These are phyloP conservation scores for Arremon brunneinucha DNA, from an alignment of 2,797 vertebrate species.

Conservation along the genomic window DNA sequence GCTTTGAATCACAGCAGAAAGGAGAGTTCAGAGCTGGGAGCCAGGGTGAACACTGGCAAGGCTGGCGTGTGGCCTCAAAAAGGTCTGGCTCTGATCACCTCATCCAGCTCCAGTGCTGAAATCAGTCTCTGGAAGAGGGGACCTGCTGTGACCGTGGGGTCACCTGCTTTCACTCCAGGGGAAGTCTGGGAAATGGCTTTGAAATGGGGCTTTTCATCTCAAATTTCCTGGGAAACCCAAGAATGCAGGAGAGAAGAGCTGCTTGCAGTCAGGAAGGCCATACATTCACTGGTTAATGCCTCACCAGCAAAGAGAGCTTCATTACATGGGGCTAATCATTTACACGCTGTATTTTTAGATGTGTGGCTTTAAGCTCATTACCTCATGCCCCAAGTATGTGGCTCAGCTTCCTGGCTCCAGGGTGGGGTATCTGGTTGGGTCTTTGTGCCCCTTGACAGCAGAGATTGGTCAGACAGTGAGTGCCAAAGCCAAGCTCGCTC, in stretches of 20 bases:
- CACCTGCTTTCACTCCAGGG: background rate
- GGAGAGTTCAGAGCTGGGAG: accelerated
- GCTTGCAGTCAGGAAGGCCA: background rate
- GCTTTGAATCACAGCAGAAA: background rate
- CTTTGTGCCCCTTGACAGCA: background rate
- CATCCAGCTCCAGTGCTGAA: background rate
- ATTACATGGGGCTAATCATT: background rate
- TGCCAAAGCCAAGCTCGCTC: background rate
- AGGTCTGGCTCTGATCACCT: background rate
- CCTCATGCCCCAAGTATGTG: background rate
- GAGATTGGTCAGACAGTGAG: accelerated
- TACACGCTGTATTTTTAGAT: background rate
- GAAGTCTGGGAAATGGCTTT: background rate
- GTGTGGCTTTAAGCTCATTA: background rate
- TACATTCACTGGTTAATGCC: background rate
- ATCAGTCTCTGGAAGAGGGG: background rate
- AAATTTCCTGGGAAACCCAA: background rate
- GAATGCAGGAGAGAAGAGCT: background rate
- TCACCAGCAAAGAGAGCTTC: background rate
- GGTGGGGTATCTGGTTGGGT: background rate
- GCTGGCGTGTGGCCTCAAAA: accelerated
- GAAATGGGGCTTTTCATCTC: background rate
- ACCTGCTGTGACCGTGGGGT: background rate
- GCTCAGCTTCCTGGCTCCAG: accelerated
- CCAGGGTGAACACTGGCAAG: background rate